Percentiles rank a stretch among this genome's conserved stretches.
phyloP scores from a whole-genome alignment of 2,888 invertebrate genomes.

The Leptopilina myrica region DNA sequence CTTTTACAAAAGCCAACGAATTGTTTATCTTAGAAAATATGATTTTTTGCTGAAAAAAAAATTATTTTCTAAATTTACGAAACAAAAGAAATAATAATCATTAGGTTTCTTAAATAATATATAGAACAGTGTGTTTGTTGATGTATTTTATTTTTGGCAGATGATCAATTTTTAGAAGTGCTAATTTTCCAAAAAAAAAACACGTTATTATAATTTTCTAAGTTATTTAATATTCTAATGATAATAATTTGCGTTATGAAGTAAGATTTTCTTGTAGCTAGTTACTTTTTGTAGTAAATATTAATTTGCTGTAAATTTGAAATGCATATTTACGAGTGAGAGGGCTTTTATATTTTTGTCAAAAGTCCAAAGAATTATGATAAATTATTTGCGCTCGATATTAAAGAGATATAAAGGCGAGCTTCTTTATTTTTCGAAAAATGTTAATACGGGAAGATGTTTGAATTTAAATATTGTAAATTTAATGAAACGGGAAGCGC shows the following conservation, averaged over 20 bases:
- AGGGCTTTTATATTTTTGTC: slow-evolving; percentile 4
- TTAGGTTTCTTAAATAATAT: not conserved
- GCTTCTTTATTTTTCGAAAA: not conserved
- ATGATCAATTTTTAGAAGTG: slow-evolving; percentile 3
- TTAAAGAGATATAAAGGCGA: not conserved
- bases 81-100: not conserved
- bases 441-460: not conserved
- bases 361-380: slow-evolving; percentile 24
- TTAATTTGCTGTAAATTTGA: slow-evolving; percentile 27
- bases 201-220: not conserved
- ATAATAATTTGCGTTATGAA: not conserved
- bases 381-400: not conserved
- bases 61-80: too few species aligned
- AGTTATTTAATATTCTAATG: slow-evolving; percentile 1
- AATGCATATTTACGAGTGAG: not conserved
- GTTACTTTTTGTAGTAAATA: not conserved
- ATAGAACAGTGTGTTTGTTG: not conserved
- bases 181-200: slow-evolving; percentile 14
- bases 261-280: not conserved
- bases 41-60: too few species aligned
- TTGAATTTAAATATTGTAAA: slow-evolving; percentile 17
- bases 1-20: too few species aligned
- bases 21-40: too few species aligned
- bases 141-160: not conserved
- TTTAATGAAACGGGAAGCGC: slow-evolving; percentile 11